Conservation (phyloP, 1,140 invertebrate species). For the Lepidurus arcticus region DNA sequence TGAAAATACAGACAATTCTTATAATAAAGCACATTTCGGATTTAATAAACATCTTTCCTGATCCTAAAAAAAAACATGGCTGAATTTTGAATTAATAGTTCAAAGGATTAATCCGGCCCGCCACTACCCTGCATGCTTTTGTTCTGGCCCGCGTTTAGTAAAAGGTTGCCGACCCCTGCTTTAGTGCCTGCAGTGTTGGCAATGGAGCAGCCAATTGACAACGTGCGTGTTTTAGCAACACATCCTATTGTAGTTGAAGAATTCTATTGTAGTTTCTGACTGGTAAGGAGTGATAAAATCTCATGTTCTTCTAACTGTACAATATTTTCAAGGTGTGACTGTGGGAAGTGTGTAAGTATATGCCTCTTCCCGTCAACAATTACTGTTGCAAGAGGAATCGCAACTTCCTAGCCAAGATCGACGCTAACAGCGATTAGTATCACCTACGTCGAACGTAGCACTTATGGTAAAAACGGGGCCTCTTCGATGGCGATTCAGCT, state of each 20-base stretch:
- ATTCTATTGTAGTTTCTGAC: not conserved
- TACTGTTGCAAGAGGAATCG: no score
- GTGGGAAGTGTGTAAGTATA: no score
- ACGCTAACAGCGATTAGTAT: no score
- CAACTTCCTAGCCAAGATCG: no score
- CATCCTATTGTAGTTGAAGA: not conserved
- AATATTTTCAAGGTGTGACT: no score
- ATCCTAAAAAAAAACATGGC: no score
- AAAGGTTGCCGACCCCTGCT: not conserved
- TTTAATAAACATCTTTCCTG: not conserved
- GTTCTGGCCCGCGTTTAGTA: not conserved
- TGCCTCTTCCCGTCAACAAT: no score
- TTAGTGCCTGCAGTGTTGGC: no score
- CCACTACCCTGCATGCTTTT: not conserved
- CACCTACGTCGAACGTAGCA: no score
- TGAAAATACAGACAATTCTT: not conserved
- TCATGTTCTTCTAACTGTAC: no score
- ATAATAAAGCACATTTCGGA: not conserved
- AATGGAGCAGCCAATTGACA: not conserved
- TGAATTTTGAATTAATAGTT: not conserved
- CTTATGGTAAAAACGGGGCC: no score
- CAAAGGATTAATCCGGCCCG: not conserved
- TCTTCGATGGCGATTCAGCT: no score
- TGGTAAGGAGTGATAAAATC: not conserved
- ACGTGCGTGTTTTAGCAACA: conserved; percentile 27